Evolutionary conservation across 2,888 invertebrate species (phyloP).

Genomic region (Idaea biselata): DNA sequence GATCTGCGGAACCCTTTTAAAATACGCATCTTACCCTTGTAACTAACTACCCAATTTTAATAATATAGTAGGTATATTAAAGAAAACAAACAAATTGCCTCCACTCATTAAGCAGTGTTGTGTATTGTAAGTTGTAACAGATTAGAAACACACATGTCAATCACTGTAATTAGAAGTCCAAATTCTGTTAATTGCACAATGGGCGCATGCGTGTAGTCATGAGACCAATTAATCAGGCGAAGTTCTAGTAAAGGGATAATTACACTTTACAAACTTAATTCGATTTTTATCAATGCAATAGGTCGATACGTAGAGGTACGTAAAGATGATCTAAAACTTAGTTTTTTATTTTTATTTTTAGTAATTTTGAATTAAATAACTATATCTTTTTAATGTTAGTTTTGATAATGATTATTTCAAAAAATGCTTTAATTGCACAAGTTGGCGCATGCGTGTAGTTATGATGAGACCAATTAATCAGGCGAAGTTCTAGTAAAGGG

Average conservation of each 20-base stretch:
- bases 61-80: no score
- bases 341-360: no score
- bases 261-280: background rate
- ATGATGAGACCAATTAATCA: slow-evolving; percentile 42
- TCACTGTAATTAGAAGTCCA: slow-evolving; percentile 74
- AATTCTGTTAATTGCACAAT: slow-evolving; percentile 69
- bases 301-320: no score
- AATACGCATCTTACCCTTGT: no score
- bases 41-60: no score
- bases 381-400: no score
- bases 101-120: background rate
- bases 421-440: slow-evolving; percentile 70
- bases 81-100: no score
- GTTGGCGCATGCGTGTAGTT: slow-evolving; percentile 51
- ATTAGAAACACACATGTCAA: slow-evolving; percentile 65
- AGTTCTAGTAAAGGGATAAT: background rate
- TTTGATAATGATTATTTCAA: no score
- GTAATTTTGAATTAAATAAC: no score
- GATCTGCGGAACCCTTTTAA: no score
- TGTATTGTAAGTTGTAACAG: slow-evolving; percentile 36
- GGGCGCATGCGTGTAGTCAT: slow-evolving; percentile 51
- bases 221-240: slow-evolving; percentile 36
- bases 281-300: background rate
- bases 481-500: background rate
- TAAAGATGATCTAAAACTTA: no score